Conservation (phyloP, 1,140 invertebrate genomes). For the Ceratoteleas bidentatus region DNA sequence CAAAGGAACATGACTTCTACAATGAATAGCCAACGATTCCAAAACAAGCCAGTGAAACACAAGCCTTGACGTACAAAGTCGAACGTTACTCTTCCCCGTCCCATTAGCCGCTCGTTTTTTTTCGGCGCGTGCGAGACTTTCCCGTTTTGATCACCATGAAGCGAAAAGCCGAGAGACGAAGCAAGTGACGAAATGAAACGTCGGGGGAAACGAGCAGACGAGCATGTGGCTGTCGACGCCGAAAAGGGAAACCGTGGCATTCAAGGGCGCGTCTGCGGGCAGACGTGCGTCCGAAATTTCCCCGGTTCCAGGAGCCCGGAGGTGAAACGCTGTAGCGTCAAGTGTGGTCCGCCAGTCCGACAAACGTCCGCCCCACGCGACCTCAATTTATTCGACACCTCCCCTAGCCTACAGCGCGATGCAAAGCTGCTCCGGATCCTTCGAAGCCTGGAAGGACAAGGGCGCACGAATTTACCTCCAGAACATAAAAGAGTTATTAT, state of each 20-base stretch:
- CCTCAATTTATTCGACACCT: slow-evolving; percentile 81
- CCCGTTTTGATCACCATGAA: too few species aligned
- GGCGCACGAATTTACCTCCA: slow-evolving; percentile 40
- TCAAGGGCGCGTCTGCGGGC: slow-evolving; percentile 41
- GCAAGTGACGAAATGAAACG: too few species aligned
- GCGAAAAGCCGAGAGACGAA: too few species aligned
- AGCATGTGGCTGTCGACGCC: too few species aligned
- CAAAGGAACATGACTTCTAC: too few species aligned
- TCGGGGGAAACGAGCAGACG: too few species aligned
- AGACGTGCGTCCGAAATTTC: slow-evolving; percentile 63
- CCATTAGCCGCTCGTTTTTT: neutral
- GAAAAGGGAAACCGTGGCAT: too few species aligned
- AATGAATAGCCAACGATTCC: slow-evolving; percentile 15
- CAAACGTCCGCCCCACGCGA: slow-evolving; percentile 80
- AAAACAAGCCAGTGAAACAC: neutral
- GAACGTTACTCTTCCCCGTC: too few species aligned
- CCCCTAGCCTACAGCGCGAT: slow-evolving; percentile 76
- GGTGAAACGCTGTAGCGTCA: slow-evolving; percentile 63
- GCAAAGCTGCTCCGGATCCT: slow-evolving; percentile 74
- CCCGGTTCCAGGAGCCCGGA: slow-evolving; percentile 64
- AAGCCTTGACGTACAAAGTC: too few species aligned
- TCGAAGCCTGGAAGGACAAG: slow-evolving; percentile 30
- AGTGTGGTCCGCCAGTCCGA: slow-evolving; percentile 74
- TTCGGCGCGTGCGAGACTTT: neutral
- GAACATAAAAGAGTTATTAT: slow-evolving; percentile 78